phyloP scores from a whole-genome alignment of 2,113 vertebrate species.

The Heterocephalus glaber region DNA sequence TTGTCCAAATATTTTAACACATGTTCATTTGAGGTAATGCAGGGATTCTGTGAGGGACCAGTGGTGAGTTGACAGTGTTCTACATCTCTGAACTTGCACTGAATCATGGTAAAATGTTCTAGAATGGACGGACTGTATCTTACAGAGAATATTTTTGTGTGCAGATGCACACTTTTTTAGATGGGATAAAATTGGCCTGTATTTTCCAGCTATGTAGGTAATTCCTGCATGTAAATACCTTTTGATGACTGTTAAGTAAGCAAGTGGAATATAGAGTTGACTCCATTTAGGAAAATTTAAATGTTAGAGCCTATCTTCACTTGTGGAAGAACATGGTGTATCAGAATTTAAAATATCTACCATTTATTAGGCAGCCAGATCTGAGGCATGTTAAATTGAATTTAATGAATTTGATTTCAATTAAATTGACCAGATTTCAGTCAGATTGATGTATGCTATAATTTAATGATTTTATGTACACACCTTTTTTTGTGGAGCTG shows the following conservation, averaged over 20 bases:
- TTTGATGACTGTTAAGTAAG: not conserved
- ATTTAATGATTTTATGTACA: not conserved
- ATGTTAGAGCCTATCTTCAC: not conserved
- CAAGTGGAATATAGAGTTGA: not conserved
- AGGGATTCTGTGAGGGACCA: not conserved
- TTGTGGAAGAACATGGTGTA: not conserved
- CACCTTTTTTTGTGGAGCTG: not conserved
- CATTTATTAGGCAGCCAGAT: not conserved
- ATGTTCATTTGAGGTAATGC: not conserved
- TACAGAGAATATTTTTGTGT: not conserved
- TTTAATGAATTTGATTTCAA: not conserved
- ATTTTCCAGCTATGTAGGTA: not conserved
- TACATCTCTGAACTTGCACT: not conserved
- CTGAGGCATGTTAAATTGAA: not conserved
- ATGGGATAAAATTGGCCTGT: not conserved
- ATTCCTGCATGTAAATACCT: not conserved
- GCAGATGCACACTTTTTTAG: not conserved
- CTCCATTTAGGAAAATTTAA: not conserved
- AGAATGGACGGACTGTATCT: not conserved
- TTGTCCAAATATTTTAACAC: not conserved
- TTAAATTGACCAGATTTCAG: slow-evolving; percentile 7
- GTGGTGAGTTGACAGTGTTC: not conserved
- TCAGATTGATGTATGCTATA: not conserved
- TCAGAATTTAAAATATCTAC: not conserved
- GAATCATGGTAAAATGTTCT: not conserved